phyloP scores from a whole-genome alignment of 2,113 vertebrate species.

The Siniperca chuatsi region DNA sequence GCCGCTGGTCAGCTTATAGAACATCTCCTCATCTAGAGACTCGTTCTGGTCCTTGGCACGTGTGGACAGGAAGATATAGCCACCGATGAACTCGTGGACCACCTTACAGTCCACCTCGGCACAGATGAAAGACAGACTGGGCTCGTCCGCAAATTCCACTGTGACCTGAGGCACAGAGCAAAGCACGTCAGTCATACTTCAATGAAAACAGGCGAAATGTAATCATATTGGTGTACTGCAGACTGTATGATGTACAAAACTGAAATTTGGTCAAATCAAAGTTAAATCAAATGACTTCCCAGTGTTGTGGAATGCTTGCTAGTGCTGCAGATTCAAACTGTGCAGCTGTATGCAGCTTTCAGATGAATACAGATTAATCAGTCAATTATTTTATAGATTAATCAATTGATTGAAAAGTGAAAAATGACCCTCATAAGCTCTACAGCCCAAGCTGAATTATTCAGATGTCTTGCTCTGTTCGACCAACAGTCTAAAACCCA shows the following conservation, averaged over 20 bases:
- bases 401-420: not conserved
- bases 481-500: too few relatives aligned
- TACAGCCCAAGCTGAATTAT: too few relatives aligned
- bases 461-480: too few relatives aligned
- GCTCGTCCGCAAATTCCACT: constrained; percentile 96
- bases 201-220: accelerated
- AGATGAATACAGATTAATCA: not conserved
- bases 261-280: not conserved
- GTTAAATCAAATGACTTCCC: not conserved
- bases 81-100: constrained; percentile 98
- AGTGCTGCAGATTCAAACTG: not conserved
- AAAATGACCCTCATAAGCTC: too few relatives aligned
- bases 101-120: constrained; percentile 98
- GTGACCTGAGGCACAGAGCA: constrained; percentile 87
- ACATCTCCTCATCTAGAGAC: constrained; percentile 99
- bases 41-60: constrained; percentile 99
- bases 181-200: not conserved
- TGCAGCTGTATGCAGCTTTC: not conserved
- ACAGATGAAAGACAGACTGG: constrained; percentile 94
- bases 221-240: not conserved
- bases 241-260: not conserved
- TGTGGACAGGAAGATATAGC: constrained; percentile 98
- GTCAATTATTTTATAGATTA: not conserved
- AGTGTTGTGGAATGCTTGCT: not conserved
- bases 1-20: constrained; percentile 99